These are phyloP conservation scores for Balanococcus diminutus DNA, from an alignment of 2,888 invertebrate species.

Conservation along the genomic window DNA sequence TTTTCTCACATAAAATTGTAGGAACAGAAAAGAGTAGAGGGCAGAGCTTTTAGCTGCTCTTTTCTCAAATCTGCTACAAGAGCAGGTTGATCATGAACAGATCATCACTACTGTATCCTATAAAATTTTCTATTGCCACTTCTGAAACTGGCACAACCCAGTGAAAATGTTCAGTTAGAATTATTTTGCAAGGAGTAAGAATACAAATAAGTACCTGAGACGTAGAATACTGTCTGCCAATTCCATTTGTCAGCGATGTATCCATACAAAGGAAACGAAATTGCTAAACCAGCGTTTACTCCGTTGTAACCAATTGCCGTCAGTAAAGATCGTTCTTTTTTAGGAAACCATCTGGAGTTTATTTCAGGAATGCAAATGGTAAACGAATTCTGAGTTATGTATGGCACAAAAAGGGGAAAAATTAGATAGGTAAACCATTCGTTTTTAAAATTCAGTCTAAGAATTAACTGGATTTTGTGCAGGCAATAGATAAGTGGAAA, in stretches of 20 bases:
- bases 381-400: not conserved
- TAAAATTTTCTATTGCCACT: no score
- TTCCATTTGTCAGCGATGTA: not conserved
- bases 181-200: no score
- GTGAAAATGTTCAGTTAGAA: no score
- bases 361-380: not conserved
- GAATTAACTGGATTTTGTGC: not conserved
- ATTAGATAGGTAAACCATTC: not conserved
- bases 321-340: not conserved
- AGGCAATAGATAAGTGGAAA: not conserved
- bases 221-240: slow-evolving; percentile 3
- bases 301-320: not conserved
- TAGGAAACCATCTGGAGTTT: not conserved
- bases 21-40: no score
- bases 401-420: not conserved
- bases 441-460: no score
- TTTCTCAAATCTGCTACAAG: no score
- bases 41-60: no score
- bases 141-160: no score
- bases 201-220: not conserved
- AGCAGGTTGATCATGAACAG: no score
- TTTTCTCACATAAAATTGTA: no score
- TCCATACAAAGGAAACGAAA: not conserved
- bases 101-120: no score
- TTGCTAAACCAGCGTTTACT: not conserved